Evolutionary conservation across 1,140 invertebrate species (phyloP), one percentile per base, ranked within the genome.

Genomic region (Gryon sp.): DNA sequence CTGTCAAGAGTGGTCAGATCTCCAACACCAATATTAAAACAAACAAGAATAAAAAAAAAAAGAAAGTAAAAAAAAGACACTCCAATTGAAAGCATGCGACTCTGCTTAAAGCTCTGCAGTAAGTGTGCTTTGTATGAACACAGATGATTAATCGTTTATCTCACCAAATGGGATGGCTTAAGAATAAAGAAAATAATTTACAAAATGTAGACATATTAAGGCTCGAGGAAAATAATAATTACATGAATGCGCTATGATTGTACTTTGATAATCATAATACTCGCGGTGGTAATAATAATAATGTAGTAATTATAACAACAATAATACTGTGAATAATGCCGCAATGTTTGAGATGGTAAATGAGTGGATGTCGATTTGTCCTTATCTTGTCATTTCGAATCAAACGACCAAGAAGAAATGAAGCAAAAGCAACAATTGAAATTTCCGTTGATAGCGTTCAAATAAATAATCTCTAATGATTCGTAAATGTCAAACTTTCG

Each of bases 1-100:
- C 4, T 30, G 24, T 80, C 73, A 86, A 86, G 81, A 87, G 83
- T 86, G 84, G 84, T 80, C 84, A 87, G 83, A 85, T 84, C 83
- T 85, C 85, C 84, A 87, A 82, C 83, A 86, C 85, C 82, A 78
- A 80, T 46, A 60, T 46, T 26, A 40, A 26, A 55, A 40, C 4
- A 16, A 24, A n/a, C n/a, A n/a, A n/a, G n/a, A n/a, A n/a, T n/a
- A n/a, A n/a, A n/a, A n/a, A n/a, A n/a, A n/a, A n/a, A n/a, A n/a
- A n/a, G n/a, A n/a, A n/a, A n/a, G n/a, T n/a, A n/a, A 60, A 46
- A 60, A 24, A 59, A 36, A 46, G 73, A 55, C 76, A 76, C 26
- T 16, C 40, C 52, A 45, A 19, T 41, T 52, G 26, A 16, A 32
- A 59, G 55, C 40, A 60, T 60, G 55, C 53, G 38, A 34, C 40